A percentile compares a stretch with the other conserved stretches of the same genome.
phyloP scores from a whole-genome alignment of 1,140 invertebrate species.

The Drosophila busckii region DNA sequence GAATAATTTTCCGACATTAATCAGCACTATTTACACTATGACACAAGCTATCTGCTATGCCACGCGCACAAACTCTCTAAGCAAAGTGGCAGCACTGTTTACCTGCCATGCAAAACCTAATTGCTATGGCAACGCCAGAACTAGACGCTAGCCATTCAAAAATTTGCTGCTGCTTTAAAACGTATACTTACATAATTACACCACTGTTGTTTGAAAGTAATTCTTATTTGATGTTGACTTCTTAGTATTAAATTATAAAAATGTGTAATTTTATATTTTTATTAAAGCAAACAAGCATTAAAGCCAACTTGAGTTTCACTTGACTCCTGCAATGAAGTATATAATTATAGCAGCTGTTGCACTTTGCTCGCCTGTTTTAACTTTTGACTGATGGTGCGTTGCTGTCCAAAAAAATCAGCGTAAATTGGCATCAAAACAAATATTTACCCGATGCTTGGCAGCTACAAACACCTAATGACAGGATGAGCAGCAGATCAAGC shows the following conservation, averaged over 20 bases:
- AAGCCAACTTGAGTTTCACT: slow-evolving; percentile 61
- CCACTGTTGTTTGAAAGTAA: too few relatives aligned
- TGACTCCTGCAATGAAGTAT: slow-evolving; percentile 12
- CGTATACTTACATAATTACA: too few relatives aligned
- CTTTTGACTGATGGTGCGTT: slow-evolving; percentile 28
- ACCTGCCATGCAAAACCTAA: neutral
- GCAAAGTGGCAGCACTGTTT: slow-evolving; percentile 1
- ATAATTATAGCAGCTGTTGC: slow-evolving; percentile 63
- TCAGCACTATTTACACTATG: slow-evolving; percentile 18
- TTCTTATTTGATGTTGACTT: slow-evolving; percentile 7
- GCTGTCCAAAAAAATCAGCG: slow-evolving; percentile 69
- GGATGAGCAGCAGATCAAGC: slow-evolving; percentile 31
- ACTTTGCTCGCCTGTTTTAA: neutral
- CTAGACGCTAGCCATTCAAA: neutral
- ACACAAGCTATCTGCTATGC: slow-evolving; percentile 14
- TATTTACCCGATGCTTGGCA: slow-evolving; percentile 71
- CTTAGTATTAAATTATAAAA: slow-evolving; percentile 28
- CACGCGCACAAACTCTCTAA: neutral
- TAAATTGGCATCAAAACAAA: slow-evolving; percentile 74
- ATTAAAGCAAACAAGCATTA: slow-evolving; percentile 75
- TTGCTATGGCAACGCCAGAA: neutral
- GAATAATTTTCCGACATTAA: neutral
- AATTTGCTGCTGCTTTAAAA: neutral
- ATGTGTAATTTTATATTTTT: slow-evolving; percentile 35
- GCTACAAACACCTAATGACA: slow-evolving; percentile 56